Evolutionary conservation across 2,888 invertebrate genomes (phyloP), one percentile per base, ranked within the genome.

Genomic region (Stegophylla sp.): DNA sequence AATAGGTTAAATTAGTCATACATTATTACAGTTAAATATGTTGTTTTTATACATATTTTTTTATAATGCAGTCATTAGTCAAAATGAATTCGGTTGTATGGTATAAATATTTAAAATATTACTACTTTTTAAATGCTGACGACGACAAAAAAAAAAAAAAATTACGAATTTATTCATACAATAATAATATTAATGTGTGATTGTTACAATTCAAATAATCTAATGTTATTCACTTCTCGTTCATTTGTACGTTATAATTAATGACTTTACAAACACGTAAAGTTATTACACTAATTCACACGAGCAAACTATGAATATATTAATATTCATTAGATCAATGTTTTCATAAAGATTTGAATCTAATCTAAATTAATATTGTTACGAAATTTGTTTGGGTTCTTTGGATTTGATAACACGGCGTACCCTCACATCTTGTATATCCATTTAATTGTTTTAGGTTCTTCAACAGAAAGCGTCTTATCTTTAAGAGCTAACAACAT

Each of bases 301-400:
- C 7, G 48, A 43, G 63, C 48, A 7, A 43, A 59, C 59, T 74
- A 34, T 48, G 48, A 48, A 43, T 59, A 43, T 74, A 74, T 75
- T 75, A 75, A 41, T 20, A 26, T 76, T 51, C 41, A 53, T 76
- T 66, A 66, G 23, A 76, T 76, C 53, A 53, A 76, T 53, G 53
- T 53, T 76, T 66, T 53, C 64, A 64, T n/a, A 76, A 51, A 76
- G 64, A 76, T 53, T 51, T 43, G n/a, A 66, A 76, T 76, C 75
- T 66, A 66, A 66, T 76, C 64, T 75, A 75, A 75, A 76, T 76
- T 76, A 66, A 76, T 66, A 53, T 76, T 53, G 53, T 53, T 66
- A 53, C 64, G 5, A 66, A 76, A 76, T 76, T 76, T 64, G 75
- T 66, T 74, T 26, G 75, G 66, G 53, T 53, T 76, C 66, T 66